Conservation (phyloP, 2,797 vertebrate genomes). For the Huso huso region DNA sequence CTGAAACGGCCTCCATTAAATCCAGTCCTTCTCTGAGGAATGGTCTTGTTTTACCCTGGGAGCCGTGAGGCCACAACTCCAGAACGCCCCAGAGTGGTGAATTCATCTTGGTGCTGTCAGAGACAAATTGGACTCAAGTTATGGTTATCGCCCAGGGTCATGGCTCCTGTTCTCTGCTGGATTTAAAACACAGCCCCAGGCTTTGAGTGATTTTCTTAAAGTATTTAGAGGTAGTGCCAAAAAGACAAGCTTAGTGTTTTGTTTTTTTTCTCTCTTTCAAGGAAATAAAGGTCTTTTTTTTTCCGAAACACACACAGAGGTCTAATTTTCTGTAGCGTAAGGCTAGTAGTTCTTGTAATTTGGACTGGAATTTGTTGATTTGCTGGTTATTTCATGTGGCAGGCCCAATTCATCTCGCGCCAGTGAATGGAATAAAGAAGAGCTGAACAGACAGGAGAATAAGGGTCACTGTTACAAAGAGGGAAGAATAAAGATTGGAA, state of each 20-base stretch:
- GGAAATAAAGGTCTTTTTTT: background rate
- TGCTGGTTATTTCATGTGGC: background rate
- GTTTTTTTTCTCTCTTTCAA: background rate
- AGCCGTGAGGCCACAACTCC: background rate
- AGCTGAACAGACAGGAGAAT: background rate
- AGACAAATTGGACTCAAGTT: background rate
- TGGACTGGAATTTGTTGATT: background rate
- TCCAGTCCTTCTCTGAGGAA: background rate
- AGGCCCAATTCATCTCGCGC: background rate
- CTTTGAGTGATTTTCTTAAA: background rate
- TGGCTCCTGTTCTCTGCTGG: slow-evolving; percentile 5
- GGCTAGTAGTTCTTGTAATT: background rate
- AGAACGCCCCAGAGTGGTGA: background rate
- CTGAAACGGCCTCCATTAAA: background rate
- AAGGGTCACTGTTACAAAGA: background rate
- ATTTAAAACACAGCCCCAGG: slow-evolving; percentile 6
- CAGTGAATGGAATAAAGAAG: background rate
- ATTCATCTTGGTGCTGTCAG: slow-evolving; percentile 5
- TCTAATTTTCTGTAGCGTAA: background rate
- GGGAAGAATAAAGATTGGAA: background rate
- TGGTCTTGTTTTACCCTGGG: background rate
- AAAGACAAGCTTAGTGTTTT: background rate
- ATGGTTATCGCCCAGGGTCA: slow-evolving; percentile 3
- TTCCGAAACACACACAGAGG: background rate
- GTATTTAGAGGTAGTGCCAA: background rate